Evolutionary conservation across 1,140 invertebrate genomes (phyloP), one percentile per base, ranked within the genome.

Genomic region (Frieseomelitta varia): DNA sequence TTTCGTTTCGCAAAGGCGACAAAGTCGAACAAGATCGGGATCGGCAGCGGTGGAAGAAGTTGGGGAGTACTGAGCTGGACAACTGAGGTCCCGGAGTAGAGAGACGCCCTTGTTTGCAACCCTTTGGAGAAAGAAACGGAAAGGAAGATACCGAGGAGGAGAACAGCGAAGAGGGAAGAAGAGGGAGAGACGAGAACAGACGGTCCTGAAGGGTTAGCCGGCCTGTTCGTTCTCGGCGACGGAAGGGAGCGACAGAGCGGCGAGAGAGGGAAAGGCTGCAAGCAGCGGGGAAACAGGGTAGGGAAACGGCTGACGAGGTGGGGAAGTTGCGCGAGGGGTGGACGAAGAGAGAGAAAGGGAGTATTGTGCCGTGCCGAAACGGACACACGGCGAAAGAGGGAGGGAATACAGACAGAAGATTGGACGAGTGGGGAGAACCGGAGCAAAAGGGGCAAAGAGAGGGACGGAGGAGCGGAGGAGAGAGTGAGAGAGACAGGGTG

Each of bases 201-300:
- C 73, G 81, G 6, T 58, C 56, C 74, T 56, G n/a, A 76, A 76
- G 74, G 74, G 74, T 76, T 76, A 76, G 74, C 74, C 74, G 56
- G 56, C 10, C 73, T 34, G 55, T 8, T 76, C n/a, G n/a, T n/a
- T n/a, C n/a, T n/a, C n/a, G 34, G 55, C 74, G 21, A 61, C 34
- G 74, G 74, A 76, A 76, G 75, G 56, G 69, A 61, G 71, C 27
- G 69, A 72, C 24, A 24, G n/a, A n/a, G 56, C 72, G 30, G 71
- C 24, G 71, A 85, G 74, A 86, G 79, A 83, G 56, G 82, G 63
- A 61, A 65, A 85, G 73, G 56, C 27, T 34, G 19, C 19, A 67
- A 61, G 12, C 56, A 73, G n/a, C 79, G 47, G 63, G 34, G n/a
- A n/a, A 73, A 21, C 30, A 61, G 77, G 63, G 78, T 21, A 79